Conservation (phyloP, 2,113 vertebrate genomes). For the Ciconia boyciana region DNA sequence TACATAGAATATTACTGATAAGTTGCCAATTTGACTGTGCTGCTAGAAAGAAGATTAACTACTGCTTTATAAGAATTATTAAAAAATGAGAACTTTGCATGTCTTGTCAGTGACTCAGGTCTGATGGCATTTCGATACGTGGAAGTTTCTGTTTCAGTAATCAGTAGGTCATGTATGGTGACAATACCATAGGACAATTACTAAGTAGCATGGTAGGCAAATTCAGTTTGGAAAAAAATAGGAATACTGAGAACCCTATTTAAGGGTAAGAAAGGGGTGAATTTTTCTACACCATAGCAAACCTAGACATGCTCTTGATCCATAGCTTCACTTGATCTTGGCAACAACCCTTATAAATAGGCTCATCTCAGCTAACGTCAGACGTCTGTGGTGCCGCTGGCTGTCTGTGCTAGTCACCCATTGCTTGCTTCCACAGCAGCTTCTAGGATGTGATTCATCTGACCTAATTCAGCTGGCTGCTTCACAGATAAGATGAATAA, state of each 20-base stretch:
- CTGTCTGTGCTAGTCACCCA: neutral
- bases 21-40: neutral
- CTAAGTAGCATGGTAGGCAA: neutral
- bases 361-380: neutral
- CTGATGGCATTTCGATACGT: neutral
- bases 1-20: neutral
- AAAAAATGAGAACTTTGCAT: neutral
- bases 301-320: neutral
- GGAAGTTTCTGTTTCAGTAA: neutral
- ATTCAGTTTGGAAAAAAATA: neutral
- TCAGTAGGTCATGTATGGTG: neutral
- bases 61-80: neutral
- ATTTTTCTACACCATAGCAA: neutral
- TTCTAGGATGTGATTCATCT: conserved; percentile 25
- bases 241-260: neutral
- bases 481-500: conserved; percentile 1
- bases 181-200: neutral
- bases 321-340: neutral
- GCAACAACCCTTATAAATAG: neutral
- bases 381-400: neutral
- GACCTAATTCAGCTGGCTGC: conserved; percentile 6
- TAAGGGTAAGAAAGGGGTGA: neutral
- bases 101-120: neutral
- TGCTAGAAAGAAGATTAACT: neutral
- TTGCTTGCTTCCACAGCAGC: neutral